These are phyloP conservation scores for Eutolmus rufibarbis DNA, from an alignment of 2,888 invertebrate genomes.

Conservation along the genomic window DNA sequence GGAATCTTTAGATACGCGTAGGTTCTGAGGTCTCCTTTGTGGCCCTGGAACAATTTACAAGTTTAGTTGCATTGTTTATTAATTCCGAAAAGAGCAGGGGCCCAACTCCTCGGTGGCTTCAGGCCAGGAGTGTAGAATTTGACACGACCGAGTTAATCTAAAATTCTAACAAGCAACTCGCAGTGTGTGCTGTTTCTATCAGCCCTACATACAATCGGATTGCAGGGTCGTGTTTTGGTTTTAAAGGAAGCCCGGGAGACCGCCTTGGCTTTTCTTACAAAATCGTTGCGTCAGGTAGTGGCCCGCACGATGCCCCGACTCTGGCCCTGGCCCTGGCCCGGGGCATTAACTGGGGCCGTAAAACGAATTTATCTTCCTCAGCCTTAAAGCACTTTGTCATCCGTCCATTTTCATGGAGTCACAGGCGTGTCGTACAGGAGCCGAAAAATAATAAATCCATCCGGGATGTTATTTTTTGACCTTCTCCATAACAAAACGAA, in stretches of 20 bases:
- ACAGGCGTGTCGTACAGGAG: neutral
- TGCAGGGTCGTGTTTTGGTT: slow-evolving; percentile 4
- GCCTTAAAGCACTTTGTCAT: slow-evolving; percentile 12
- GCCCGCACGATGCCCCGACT: neutral
- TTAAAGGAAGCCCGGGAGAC: neutral
- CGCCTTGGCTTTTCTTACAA: neutral
- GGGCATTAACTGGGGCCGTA: neutral
- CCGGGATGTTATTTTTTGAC: neutral
- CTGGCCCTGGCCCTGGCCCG: neutral
- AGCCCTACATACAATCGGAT: neutral
- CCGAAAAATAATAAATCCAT: neutral
- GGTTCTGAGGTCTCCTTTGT: neutral
- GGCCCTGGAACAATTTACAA: neutral
- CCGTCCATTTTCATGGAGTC: neutral
- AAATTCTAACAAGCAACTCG: slow-evolving; percentile 34
- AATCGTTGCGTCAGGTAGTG: neutral
- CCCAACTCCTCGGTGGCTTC: neutral
- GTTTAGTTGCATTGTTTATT: slow-evolving; percentile 21
- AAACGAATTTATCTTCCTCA: slow-evolving; percentile 26
- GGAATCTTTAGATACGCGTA: neutral
- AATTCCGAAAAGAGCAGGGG: neutral
- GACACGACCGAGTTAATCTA: slow-evolving; percentile 20
- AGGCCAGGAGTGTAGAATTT: slow-evolving; percentile 10
- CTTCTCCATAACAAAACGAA: neutral
- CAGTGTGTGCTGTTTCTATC: slow-evolving; percentile 7